These are phyloP conservation scores for Salpingus planirostris DNA, from an alignment of 2,888 invertebrate genomes.

Conservation along the genomic window DNA sequence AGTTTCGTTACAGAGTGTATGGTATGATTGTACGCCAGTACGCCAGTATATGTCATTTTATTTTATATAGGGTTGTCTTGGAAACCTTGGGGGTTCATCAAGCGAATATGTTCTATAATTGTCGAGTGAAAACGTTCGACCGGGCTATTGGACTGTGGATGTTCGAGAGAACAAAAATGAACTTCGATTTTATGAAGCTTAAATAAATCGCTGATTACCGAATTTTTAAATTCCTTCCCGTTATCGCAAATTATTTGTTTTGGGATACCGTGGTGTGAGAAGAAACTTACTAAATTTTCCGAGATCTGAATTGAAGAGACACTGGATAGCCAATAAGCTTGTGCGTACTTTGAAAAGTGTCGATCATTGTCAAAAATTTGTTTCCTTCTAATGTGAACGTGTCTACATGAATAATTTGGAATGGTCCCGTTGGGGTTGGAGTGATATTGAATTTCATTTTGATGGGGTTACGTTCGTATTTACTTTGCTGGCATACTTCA, in stretches of 20 bases:
- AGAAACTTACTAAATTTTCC: slow-evolving; percentile 5
- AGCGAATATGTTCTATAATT: slow-evolving; percentile 6
- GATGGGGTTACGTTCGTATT: slow-evolving; percentile 1
- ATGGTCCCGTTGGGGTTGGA: not conserved
- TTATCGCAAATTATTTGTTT: slow-evolving; percentile 8
- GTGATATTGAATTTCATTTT: not conserved
- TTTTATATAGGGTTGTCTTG: slow-evolving; percentile 3
- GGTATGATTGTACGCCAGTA: slow-evolving; percentile 9
- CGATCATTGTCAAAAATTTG: slow-evolving; percentile 5
- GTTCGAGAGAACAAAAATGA: slow-evolving; percentile 7
- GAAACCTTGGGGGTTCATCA: slow-evolving; percentile 1
- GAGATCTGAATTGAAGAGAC: slow-evolving; percentile 3
- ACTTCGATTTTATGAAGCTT: slow-evolving; percentile 10
- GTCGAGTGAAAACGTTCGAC: slow-evolving; percentile 10
- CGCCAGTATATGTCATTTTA: slow-evolving; percentile 4
- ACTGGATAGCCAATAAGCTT: slow-evolving; percentile 2
- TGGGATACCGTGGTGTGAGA: slow-evolving; percentile 6
- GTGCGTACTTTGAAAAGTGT: slow-evolving; percentile 7
- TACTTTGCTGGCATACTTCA: not conserved
- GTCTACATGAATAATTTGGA: not conserved
- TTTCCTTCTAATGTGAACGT: too few species aligned
- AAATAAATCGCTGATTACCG: slow-evolving; percentile 7
- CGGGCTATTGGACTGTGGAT: slow-evolving; percentile 10
- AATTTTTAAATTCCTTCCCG: slow-evolving; percentile 9
- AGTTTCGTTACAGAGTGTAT: slow-evolving; percentile 9